phyloP scores from a whole-genome alignment of 2,888 invertebrate genomes.

The Agrochola circellaris region DNA sequence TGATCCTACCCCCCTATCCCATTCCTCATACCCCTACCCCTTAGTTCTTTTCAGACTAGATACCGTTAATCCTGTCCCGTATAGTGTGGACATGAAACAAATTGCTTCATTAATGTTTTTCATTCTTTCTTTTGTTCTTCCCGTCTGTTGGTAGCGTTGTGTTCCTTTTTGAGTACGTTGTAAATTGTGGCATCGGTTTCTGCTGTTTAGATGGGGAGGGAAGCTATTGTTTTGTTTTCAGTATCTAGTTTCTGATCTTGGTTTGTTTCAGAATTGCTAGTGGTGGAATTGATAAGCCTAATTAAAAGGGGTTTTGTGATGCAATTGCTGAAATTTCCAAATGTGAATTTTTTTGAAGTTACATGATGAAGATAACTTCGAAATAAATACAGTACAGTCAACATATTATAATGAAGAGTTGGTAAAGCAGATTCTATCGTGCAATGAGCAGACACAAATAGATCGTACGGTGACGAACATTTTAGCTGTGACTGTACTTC shows the following conservation, averaged over 20 bases:
- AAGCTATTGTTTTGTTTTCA: conserved; percentile 26
- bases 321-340: too few relatives aligned
- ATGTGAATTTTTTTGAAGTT: neutral
- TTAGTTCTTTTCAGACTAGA: conserved; percentile 65
- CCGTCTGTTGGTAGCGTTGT: conserved; percentile 35
- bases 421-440: neutral
- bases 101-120: conserved; percentile 73
- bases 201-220: conserved; percentile 15
- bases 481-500: too few relatives aligned
- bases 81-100: conserved; percentile 69
- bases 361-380: neutral
- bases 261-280: neutral
- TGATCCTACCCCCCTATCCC: conserved; percentile 11
- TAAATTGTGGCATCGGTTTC: conserved; percentile 35
- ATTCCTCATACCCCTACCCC: conserved; percentile 32
- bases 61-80: conserved; percentile 68
- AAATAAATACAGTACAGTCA: neutral
- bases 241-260: conserved; percentile 5
- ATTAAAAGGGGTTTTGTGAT: neutral
- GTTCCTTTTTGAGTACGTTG: conserved; percentile 41
- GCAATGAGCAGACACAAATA: neutral
- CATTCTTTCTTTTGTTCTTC: conserved; percentile 57
- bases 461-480: too few relatives aligned
- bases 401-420: neutral
- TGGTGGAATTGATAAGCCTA: neutral